Evolutionary conservation across 2,888 invertebrate genomes (phyloP).

Genomic region (Escarpia spicata): DNA sequence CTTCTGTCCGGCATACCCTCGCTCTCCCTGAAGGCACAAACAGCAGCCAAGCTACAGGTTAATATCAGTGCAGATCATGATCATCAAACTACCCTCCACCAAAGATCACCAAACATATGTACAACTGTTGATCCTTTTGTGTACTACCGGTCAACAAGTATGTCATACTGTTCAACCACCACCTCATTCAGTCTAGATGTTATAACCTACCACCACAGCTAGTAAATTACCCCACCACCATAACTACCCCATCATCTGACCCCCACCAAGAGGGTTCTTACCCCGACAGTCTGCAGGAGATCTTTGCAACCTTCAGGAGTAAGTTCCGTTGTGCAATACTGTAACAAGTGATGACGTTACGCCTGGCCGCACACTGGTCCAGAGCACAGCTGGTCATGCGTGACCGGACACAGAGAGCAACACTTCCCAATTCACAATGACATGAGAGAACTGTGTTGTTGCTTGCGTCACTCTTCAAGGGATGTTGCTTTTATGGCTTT

Average conservation of each 20-base stretch:
- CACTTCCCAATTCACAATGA: not conserved
- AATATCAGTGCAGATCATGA: not conserved
- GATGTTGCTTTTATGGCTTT: not conserved
- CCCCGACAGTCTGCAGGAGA: not conserved
- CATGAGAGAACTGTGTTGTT: not conserved
- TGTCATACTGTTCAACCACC: not conserved
- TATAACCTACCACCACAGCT: not conserved
- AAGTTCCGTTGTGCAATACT: not conserved
- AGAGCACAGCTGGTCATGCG: not conserved
- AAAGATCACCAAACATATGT: not conserved
- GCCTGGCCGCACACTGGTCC: not conserved
- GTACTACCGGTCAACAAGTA: not conserved
- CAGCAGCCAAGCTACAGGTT: not conserved
- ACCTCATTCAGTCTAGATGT: not conserved
- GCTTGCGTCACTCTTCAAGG: not conserved
- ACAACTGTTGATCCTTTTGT: not conserved
- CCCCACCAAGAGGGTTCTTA: not conserved
- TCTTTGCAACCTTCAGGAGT: not conserved
- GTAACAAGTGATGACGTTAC: not conserved
- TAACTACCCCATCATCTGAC: too few relatives aligned
- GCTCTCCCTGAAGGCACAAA: conserved; percentile 72
- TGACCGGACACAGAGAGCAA: not conserved
- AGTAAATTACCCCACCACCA: not conserved
- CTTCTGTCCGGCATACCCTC: conserved; percentile 83
- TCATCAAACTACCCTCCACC: not conserved